These are phyloP conservation scores for Tauraco hartlaubi DNA, from an alignment of 2,797 vertebrate genomes.

Conservation along the genomic window DNA sequence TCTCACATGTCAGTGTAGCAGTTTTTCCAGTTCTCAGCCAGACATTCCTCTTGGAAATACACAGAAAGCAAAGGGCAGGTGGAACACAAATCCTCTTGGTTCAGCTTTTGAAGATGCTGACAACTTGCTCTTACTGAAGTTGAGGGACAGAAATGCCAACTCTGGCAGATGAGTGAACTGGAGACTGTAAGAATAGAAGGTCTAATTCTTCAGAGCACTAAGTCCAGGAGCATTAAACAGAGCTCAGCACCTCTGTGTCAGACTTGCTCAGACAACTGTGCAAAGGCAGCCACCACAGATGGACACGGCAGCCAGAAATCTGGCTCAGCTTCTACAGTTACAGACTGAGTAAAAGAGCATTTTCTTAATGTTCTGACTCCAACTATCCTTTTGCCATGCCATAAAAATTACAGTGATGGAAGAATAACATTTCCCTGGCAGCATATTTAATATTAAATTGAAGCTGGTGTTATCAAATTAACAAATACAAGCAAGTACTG, in stretches of 20 bases:
- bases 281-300: not conserved
- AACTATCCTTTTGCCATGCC: not conserved
- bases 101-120: not conserved
- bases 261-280: not conserved
- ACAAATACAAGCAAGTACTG: not conserved
- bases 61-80: not conserved
- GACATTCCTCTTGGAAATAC: not conserved
- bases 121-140: not conserved
- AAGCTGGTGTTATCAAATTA: not conserved
- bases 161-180: not conserved
- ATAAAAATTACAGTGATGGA: too few relatives aligned
- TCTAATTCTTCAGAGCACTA: not conserved
- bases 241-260: conserved; percentile 8
- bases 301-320: not conserved
- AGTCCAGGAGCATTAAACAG: not conserved
- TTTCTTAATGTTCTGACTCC: not conserved
- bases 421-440: not conserved
- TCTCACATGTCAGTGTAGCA: not conserved
- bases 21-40: not conserved
- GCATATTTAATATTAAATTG: not conserved
- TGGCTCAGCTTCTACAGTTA: not conserved
- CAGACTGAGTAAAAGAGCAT: not conserved
- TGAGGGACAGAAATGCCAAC: not conserved
- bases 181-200: not conserved
- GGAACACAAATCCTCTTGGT: not conserved